Evolutionary conservation across 2,113 vertebrate species (phyloP).

Genomic region (Microtus montanus): DNA sequence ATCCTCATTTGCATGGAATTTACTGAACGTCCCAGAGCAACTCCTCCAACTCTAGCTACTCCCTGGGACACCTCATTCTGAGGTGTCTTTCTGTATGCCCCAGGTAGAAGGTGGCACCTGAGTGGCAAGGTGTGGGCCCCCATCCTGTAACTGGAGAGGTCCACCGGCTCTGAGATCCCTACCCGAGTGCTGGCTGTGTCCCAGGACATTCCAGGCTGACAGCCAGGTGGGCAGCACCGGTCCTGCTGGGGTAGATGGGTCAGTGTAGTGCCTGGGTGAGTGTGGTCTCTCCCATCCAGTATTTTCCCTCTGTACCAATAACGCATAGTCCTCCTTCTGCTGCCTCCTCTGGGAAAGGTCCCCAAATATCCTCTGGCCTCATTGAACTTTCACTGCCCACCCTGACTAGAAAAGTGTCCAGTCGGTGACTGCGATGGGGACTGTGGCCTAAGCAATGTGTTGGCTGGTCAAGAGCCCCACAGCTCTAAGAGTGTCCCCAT

Average conservation of each 20-base stretch:
- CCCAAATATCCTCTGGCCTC: not conserved
- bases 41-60: slow-evolving; percentile 42
- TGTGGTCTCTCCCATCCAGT: not conserved
- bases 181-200: slow-evolving; percentile 42
- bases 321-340: not conserved
- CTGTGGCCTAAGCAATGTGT: not conserved
- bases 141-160: slow-evolving; percentile 61
- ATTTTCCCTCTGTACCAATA: not conserved
- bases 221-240: slow-evolving; percentile 57
- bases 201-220: slow-evolving; percentile 66
- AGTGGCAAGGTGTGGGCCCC: not conserved
- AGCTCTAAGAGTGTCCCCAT: not conserved
- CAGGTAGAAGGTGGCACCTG: slow-evolving; percentile 12
- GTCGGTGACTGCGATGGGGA: too few relatives aligned
- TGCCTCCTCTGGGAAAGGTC: not conserved
- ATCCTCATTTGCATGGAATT: slow-evolving; percentile 57
- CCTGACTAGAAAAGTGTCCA: not conserved
- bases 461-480: not conserved
- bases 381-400: not conserved
- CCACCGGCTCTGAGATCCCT: not conserved
- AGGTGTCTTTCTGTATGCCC: not conserved
- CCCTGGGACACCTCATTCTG: not conserved
- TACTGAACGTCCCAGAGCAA: slow-evolving; percentile 63
- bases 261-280: not conserved
- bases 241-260: not conserved